Percentiles rank a stretch among this genome's conserved stretches.
These are phyloP conservation scores for Lerema accius DNA, from an alignment of 1,140 invertebrate species.

Conservation along the genomic window DNA sequence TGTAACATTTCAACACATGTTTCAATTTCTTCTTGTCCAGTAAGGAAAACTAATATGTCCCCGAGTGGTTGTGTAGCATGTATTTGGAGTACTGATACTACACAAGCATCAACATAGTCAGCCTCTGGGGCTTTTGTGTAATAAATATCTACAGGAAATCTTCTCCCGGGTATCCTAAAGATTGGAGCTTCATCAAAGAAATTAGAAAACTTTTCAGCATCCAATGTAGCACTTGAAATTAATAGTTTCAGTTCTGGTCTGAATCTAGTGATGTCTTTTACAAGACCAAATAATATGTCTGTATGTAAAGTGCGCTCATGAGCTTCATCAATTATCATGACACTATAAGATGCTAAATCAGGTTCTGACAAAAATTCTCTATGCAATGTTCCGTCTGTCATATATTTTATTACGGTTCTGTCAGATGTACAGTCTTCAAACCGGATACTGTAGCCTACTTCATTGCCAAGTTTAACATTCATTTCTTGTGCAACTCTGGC, in stretches of 20 bases:
- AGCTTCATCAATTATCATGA: conserved; percentile 99
- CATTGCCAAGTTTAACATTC: conserved; percentile 98
- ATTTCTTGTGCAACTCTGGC: conserved; percentile 99
- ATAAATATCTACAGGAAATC: conserved; percentile 97
- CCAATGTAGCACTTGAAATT: conserved; percentile 98
- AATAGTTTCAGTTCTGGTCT: conserved; percentile 97
- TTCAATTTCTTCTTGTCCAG: conserved; percentile 98
- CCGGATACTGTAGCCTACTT: conserved; percentile 99
- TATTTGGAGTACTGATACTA: conserved; percentile 98
- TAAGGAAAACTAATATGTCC: conserved; percentile 98
- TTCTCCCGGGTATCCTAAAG: conserved; percentile 96
- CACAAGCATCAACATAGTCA: conserved; percentile 98
- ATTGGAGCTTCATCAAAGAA: conserved; percentile 99
- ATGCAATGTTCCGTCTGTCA: conserved; percentile 99
- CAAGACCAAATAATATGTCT: conserved; percentile 98
- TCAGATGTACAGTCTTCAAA: conserved; percentile 99
- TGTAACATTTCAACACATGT: conserved; percentile 96
- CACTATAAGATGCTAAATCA: conserved; percentile 96
- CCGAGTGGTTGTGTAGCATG: conserved; percentile 97
- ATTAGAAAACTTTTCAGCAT: conserved; percentile 98
- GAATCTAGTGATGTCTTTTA: conserved; percentile 98
- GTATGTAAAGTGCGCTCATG: conserved; percentile 99
- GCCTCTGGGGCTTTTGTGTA: conserved; percentile 99
- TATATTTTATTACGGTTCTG: conserved; percentile 99
- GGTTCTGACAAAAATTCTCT: conserved; percentile 99